phyloP scores from a whole-genome alignment of 1,140 invertebrate species.

The Bombus terrestris region DNA sequence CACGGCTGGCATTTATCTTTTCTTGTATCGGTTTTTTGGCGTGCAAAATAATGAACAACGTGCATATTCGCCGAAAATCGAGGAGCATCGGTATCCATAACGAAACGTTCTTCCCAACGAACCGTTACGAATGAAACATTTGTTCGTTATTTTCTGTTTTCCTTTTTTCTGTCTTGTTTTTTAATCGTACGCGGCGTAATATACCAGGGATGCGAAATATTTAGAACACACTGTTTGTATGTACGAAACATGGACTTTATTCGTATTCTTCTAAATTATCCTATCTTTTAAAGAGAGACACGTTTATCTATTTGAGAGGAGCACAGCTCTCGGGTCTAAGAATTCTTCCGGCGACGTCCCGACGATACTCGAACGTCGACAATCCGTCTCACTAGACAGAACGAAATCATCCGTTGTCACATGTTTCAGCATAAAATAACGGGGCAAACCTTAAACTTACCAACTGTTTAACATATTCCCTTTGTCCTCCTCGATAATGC shows the following conservation, averaged over 20 bases:
- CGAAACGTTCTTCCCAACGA: not conserved
- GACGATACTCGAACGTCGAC: not conserved
- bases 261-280: not conserved
- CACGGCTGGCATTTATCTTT: not conserved
- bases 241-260: constrained; percentile 21
- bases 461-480: constrained; percentile 22
- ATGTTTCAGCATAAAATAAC: not conserved
- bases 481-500: not conserved
- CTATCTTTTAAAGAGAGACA: not conserved
- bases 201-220: constrained; percentile 1
- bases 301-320: not conserved
- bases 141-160: not conserved
- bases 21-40: not conserved
- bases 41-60: constrained; percentile 22
- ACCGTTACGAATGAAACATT: not conserved
- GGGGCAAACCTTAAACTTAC: not conserved
- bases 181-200: not conserved
- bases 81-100: not conserved
- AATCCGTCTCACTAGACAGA: constrained; percentile 9
- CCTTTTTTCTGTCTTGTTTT: not conserved
- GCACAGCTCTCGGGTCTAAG: not conserved
- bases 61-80: constrained; percentile 8
- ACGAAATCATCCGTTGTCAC: constrained; percentile 24
- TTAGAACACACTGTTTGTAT: not conserved
- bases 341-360: not conserved